phyloP scores from a whole-genome alignment of 2,888 invertebrate species.

The Lochmaea crataegi region DNA sequence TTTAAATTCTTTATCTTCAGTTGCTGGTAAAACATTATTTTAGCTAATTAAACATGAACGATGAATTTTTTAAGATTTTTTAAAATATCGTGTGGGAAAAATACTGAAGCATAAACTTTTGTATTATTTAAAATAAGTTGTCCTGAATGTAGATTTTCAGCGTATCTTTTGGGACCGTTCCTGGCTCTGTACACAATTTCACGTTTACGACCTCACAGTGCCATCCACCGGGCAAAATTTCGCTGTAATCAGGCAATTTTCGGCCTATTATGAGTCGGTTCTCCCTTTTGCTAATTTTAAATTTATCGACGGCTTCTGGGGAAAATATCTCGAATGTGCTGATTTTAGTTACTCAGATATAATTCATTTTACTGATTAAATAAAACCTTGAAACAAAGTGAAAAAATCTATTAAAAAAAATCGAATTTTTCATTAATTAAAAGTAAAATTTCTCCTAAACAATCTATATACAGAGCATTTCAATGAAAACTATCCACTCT shows the following conservation, averaged over 20 bases:
- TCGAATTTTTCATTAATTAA: too few relatives aligned
- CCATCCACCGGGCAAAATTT: conserved; percentile 45
- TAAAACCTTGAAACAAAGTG: not conserved
- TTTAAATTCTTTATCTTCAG: not conserved
- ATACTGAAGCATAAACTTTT: too few relatives aligned
- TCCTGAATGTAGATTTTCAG: not conserved
- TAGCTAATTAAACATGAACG: too few relatives aligned
- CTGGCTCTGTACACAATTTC: conserved; percentile 33
- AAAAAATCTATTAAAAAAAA: not conserved
- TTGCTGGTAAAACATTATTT: too few relatives aligned
- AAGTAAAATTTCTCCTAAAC: too few relatives aligned
- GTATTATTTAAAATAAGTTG: too few relatives aligned
- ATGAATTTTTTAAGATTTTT: too few relatives aligned
- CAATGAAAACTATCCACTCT: too few relatives aligned
- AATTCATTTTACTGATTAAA: conserved; percentile 29
- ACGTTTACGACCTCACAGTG: conserved; percentile 50
- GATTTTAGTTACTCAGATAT: conserved; percentile 33
- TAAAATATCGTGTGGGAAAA: too few relatives aligned
- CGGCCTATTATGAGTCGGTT: conserved; percentile 48
- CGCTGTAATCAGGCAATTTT: conserved; percentile 50
- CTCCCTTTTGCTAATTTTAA: conserved; percentile 42
- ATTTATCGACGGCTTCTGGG: conserved; percentile 39
- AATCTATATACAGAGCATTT: too few relatives aligned
- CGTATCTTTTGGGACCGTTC: not conserved
- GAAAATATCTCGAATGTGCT: conserved; percentile 29